Percentiles rank a stretch among this genome's conserved stretches.
Conservation (phyloP, 2,888 invertebrate species). For the Nemapogon koenigi region DNA sequence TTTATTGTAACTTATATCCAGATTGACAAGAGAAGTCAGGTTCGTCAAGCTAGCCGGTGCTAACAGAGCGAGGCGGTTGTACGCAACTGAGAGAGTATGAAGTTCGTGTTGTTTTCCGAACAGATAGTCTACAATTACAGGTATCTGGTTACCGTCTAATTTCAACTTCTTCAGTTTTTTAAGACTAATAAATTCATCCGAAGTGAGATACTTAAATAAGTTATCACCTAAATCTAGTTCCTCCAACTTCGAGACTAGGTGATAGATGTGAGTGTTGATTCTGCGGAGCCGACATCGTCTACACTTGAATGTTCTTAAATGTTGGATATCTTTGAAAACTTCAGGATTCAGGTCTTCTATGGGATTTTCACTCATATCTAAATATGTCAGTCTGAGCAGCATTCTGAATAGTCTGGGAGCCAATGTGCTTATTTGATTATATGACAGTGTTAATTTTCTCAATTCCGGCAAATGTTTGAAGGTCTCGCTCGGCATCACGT, state of each 20-base stretch:
- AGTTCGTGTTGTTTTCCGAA: slow-evolving; percentile 67
- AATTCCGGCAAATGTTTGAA: slow-evolving; percentile 78
- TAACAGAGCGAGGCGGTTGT: slow-evolving; percentile 77
- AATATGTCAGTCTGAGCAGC: slow-evolving; percentile 71
- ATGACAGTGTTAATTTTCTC: slow-evolving; percentile 68
- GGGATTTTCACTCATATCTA: slow-evolving; percentile 80
- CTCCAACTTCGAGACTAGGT: slow-evolving; percentile 73
- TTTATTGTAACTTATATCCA: slow-evolving; percentile 81
- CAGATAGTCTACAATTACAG: slow-evolving; percentile 75
- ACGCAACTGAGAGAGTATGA: slow-evolving; percentile 66
- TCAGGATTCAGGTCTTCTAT: slow-evolving; percentile 77
- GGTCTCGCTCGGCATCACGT: slow-evolving; percentile 75
- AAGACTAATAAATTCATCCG: slow-evolving; percentile 75
- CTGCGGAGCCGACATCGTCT: slow-evolving; percentile 74
- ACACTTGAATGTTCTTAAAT: slow-evolving; percentile 74
- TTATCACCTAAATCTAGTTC: slow-evolving; percentile 81
- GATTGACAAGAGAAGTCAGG: slow-evolving; percentile 69
- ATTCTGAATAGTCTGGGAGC: slow-evolving; percentile 77
- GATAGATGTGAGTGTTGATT: slow-evolving; percentile 81
- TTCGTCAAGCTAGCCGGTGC: slow-evolving; percentile 77
- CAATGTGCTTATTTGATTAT: slow-evolving; percentile 72
- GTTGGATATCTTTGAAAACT: slow-evolving; percentile 79
- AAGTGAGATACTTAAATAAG: slow-evolving; percentile 75
- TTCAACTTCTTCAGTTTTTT: slow-evolving; percentile 68
- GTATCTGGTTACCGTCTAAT: slow-evolving; percentile 79